Conservation (phyloP, 2,888 invertebrate species). For the Troides helena region DNA sequence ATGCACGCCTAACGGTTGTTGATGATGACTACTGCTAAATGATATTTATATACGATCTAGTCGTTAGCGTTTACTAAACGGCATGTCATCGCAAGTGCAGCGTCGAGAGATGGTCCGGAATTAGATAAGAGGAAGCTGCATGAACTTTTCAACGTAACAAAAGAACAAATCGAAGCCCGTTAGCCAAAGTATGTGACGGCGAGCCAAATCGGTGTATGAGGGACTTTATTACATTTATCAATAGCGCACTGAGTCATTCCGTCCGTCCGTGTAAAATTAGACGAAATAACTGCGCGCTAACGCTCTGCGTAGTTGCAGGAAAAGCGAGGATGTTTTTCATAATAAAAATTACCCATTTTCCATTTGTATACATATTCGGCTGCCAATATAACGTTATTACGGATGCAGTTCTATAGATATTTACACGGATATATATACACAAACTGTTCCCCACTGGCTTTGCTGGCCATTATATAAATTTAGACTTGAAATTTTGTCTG, state of each 20-base stretch:
- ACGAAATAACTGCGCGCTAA: slow-evolving; percentile 40
- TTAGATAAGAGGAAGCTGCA: slow-evolving; percentile 22
- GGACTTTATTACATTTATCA: slow-evolving; percentile 60
- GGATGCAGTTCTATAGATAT: too few species aligned
- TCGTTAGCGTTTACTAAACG: neutral
- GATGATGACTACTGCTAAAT: neutral
- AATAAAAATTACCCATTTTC: slow-evolving; percentile 1
- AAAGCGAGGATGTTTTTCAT: slow-evolving; percentile 14
- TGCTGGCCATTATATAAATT: too few species aligned
- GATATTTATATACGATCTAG: neutral
- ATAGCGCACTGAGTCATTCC: slow-evolving; percentile 44
- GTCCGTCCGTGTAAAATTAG: slow-evolving; percentile 58
- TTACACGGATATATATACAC: neutral
- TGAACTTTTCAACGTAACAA: slow-evolving; percentile 27
- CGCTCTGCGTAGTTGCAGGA: slow-evolving; percentile 36
- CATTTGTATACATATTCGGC: neutral
- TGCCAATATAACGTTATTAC: slow-evolving; percentile 2
- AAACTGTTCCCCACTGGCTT: too few species aligned
- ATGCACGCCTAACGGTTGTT: too few species aligned
- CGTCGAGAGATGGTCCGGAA: slow-evolving; percentile 4
- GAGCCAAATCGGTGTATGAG: slow-evolving; percentile 49
- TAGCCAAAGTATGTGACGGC: slow-evolving; percentile 54
- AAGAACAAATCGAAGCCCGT: slow-evolving; percentile 12
- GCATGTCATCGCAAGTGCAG: neutral
- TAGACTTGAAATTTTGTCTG: too few species aligned